Evolutionary conservation across 2,888 invertebrate species (phyloP).

Genomic region (Metacarcinus magister): DNA sequence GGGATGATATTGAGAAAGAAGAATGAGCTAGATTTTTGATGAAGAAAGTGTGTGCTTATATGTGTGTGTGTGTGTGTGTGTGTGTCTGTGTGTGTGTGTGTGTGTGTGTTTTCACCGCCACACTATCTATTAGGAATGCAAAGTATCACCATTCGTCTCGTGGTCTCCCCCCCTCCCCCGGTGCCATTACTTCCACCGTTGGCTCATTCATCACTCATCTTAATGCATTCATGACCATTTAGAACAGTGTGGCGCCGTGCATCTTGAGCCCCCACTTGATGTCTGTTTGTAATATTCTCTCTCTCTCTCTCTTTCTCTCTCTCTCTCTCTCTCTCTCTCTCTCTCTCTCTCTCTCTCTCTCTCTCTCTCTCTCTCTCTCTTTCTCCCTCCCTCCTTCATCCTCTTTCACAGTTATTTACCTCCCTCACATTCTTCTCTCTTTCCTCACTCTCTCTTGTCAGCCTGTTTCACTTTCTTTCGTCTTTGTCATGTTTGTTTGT

Average conservation of each 20-base stretch:
- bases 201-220: no score
- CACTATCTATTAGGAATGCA: no score
- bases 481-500: background rate
- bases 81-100: no score
- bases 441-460: no score
- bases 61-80: background rate
- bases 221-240: no score
- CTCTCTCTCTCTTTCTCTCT: background rate
- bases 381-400: background rate
- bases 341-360: constrained; percentile 26
- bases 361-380: constrained; percentile 9
- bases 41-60: no score
- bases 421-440: background rate
- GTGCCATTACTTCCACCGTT: no score
- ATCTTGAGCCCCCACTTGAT: background rate
- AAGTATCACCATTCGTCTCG: no score
- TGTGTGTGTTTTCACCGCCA: background rate
- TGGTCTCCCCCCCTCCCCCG: no score
- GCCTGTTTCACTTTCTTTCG: background rate
- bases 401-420: background rate
- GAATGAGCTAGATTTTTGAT: no score
- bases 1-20: no score
- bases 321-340: constrained; percentile 26
- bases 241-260: background rate
- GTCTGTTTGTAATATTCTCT: background rate